Conservation (phyloP, 2,797 vertebrate genomes). For the Scarus forsteni region DNA sequence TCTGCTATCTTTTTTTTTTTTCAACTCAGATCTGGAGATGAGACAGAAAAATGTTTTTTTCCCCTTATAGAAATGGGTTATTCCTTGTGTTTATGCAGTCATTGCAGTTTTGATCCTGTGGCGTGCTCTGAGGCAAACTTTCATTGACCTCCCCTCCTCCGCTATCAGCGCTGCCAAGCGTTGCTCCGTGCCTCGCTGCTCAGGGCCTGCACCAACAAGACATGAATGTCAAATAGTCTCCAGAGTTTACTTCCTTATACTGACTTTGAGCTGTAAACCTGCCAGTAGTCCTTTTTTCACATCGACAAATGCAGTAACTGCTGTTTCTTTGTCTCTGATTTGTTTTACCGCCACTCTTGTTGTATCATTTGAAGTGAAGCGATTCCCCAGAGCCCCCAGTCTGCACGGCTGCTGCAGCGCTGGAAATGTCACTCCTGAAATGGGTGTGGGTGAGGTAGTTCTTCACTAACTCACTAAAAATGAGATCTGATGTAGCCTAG, state of each 20-base stretch:
- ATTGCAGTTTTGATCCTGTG: slow-evolving; percentile 19
- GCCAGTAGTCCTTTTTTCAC: slow-evolving; percentile 12
- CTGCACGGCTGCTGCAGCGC: slow-evolving; percentile 36
- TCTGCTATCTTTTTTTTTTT: slow-evolving; percentile 23
- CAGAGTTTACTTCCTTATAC: slow-evolving; percentile 46
- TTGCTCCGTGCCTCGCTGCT: slow-evolving; percentile 54
- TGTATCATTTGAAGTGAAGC: slow-evolving; percentile 49
- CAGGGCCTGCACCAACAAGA: slow-evolving; percentile 70
- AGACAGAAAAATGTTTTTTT: slow-evolving; percentile 2
- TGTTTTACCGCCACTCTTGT: slow-evolving; percentile 35
- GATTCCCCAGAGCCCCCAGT: slow-evolving; percentile 46
- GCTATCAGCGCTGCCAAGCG: slow-evolving; percentile 57
- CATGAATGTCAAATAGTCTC: slow-evolving; percentile 68
- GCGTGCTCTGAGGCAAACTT: slow-evolving; percentile 62
- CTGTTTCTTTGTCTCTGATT: slow-evolving; percentile 27
- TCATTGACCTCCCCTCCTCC: slow-evolving; percentile 54
- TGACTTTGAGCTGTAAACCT: slow-evolving; percentile 32
- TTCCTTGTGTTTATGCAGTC: slow-evolving; percentile 10
- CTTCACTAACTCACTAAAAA: slow-evolving; percentile 41
- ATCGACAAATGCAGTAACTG: slow-evolving; percentile 21
- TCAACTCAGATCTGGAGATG: neutral
- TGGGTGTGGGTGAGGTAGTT: slow-evolving; percentile 32
- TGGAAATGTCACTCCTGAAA: slow-evolving; percentile 55
- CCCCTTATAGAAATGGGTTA: neutral
- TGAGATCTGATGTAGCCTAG: slow-evolving; percentile 61